phyloP scores from a whole-genome alignment of 2,888 invertebrate genomes.

The Anorthoa munda region DNA sequence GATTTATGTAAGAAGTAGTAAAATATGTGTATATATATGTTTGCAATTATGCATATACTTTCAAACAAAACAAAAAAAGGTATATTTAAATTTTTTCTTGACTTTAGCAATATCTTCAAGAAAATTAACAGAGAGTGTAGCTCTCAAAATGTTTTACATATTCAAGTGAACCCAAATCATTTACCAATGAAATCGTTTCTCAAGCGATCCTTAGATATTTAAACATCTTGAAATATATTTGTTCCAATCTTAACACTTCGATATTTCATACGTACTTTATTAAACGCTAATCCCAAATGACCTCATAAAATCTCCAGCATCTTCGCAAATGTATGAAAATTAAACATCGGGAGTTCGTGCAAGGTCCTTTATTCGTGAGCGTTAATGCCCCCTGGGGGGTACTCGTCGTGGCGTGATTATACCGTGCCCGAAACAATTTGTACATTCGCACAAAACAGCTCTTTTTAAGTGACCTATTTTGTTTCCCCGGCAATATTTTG shows the following conservation, averaged over 20 bases:
- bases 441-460: conserved; percentile 23
- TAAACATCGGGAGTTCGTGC: conserved; percentile 23
- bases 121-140: too few relatives aligned
- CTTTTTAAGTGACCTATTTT: conserved; percentile 50
- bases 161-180: neutral
- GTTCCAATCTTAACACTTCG: conserved; percentile 4
- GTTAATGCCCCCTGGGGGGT: conserved; percentile 31
- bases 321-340: conserved; percentile 52
- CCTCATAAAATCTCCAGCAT: conserved; percentile 38
- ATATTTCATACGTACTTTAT: conserved; percentile 36
- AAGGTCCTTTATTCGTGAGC: conserved; percentile 27
- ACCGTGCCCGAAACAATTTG: conserved; percentile 43
- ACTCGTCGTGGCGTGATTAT: conserved; percentile 35
- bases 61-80: neutral
- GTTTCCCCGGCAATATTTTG: conserved; percentile 45
- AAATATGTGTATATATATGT: too few relatives aligned
- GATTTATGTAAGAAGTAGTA: too few relatives aligned
- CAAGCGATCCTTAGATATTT: conserved; percentile 11
- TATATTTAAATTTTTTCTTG: neutral
- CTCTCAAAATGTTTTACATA: neutral
- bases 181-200: neutral
- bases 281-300: conserved; percentile 39
- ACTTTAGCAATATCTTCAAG: neutral
- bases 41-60: too few relatives aligned
- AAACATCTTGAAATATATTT: conserved; percentile 19